Conservation (phyloP, 2,888 invertebrate genomes). For the Stenodera caucasica region DNA sequence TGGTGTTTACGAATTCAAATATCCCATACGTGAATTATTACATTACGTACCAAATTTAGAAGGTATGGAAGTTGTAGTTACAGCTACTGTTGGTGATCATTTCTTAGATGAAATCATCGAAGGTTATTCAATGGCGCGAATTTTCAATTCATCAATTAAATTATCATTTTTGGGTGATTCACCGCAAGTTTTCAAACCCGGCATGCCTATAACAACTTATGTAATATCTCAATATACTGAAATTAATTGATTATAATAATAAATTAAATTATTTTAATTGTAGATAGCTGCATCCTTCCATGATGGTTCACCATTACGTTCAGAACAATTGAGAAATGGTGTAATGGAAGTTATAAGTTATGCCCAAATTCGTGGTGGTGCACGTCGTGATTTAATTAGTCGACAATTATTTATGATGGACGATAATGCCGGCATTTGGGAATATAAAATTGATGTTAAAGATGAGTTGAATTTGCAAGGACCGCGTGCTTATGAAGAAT, state of each 20-base stretch:
- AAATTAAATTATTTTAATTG: background rate
- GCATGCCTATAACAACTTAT: constrained; percentile 87
- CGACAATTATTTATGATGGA: constrained; percentile 66
- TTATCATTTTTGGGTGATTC: constrained; percentile 85
- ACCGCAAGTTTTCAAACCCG: constrained; percentile 93
- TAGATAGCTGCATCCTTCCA: constrained; percentile 87
- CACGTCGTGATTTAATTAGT: constrained; percentile 66
- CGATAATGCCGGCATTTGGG: constrained; percentile 77
- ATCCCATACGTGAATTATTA: constrained; percentile 79
- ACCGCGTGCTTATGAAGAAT: constrained; percentile 43
- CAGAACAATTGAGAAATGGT: constrained; percentile 65
- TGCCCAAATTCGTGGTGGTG: constrained; percentile 65
- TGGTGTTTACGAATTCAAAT: constrained; percentile 84
- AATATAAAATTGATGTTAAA: constrained; percentile 75
- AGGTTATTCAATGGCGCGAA: constrained; percentile 83
- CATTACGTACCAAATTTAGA: constrained; percentile 68
- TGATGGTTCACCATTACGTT: constrained; percentile 80
- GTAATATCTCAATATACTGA: constrained; percentile 60
- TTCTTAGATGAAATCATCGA: constrained; percentile 83
- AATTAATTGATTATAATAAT: background rate
- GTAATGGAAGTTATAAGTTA: constrained; percentile 69
- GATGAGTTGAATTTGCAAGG: constrained; percentile 61
- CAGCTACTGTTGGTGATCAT: constrained; percentile 84
- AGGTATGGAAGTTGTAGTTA: constrained; percentile 80
- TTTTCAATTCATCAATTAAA: constrained; percentile 84